Percentiles rank a stretch among this genome's conserved stretches.
These are phyloP conservation scores for Azorinus chamasolen DNA, from an alignment of 2,888 invertebrate genomes.

Conservation along the genomic window DNA sequence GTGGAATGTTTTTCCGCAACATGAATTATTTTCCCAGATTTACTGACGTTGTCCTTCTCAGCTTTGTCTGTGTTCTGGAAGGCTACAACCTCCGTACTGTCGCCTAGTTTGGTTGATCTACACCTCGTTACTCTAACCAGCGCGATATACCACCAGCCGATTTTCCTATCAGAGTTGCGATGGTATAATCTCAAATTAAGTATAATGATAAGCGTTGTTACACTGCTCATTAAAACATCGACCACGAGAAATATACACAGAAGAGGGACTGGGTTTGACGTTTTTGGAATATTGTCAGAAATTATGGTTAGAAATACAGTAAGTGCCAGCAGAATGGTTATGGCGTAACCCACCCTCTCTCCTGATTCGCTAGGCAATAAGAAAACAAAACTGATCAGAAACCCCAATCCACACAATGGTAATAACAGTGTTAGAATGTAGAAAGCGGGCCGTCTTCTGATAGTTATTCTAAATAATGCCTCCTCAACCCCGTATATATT, in stretches of 20 bases:
- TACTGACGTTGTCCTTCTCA: neutral
- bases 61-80: neutral
- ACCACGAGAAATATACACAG: slow-evolving; percentile 7
- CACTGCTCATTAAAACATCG: neutral
- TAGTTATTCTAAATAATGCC: no score
- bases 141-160: neutral
- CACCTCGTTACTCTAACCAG: neutral
- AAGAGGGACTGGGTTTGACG: no score
- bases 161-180: neutral
- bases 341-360: no score
- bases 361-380: no score
- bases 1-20: no score
- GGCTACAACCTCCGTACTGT: neutral
- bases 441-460: no score
- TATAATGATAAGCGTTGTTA: neutral
- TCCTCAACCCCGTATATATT: no score
- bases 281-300: no score
- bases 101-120: neutral
- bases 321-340: no score
- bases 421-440: slow-evolving; percentile 10
- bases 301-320: no score
- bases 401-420: slow-evolving; percentile 2
- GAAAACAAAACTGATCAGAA: slow-evolving; percentile 10
- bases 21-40: no score
- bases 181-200: slow-evolving; percentile 11